Base-by-base conservation (phyloP, 2,888 invertebrate genomes). In the Zele albiditarsus region DNA sequence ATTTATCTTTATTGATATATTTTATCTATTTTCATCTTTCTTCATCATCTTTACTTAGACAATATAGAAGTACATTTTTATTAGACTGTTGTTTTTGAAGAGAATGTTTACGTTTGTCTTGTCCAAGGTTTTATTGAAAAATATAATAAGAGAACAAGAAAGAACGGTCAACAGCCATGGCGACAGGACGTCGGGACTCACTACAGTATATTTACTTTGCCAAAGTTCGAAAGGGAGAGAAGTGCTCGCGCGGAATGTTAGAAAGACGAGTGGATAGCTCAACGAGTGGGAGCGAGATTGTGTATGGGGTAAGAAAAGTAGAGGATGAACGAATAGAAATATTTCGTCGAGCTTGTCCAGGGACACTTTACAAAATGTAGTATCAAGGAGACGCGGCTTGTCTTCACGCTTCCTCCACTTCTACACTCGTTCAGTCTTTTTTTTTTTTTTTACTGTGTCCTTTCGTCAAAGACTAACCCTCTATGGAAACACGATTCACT, bases 401-500 rank as follows among this genome's bases (percentile, higher is more conserved):
- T 62, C n/a, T 62, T 31, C 38, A 38, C 38, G 38, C 8, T 38
- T 38, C 38, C 38, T 2, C 38, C 8, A 38, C 4, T 38, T 12
- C 10, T 12, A 38, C 10, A 38, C 8, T 62, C 31, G 31, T 27
- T n/a, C 27, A 3, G 10, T 69, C 33, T 8, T 58, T 69, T 27
- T 46, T 42, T 69, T 69, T 28, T 57, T 20, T 25, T 42, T 23
- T 23, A 31, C n/a, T 33, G 23, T n/a, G n/a, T 25, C 57, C 57
- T 58, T 33, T 38, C 27, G 27, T 68, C n/a, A 27, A 23, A 16
- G 27, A 28, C 28, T 25, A 25, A 57, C 49, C 27, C 49, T 71
- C 71, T 49, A 81, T 79, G 79, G 82, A 80, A 82, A 79, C 80
- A 74, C 75, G 76, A 79, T 83, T 85, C 84, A n/a, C 49, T 23